Base-by-base conservation (phyloP, 2,113 vertebrate species). In the Tinamus guttatus region DNA sequence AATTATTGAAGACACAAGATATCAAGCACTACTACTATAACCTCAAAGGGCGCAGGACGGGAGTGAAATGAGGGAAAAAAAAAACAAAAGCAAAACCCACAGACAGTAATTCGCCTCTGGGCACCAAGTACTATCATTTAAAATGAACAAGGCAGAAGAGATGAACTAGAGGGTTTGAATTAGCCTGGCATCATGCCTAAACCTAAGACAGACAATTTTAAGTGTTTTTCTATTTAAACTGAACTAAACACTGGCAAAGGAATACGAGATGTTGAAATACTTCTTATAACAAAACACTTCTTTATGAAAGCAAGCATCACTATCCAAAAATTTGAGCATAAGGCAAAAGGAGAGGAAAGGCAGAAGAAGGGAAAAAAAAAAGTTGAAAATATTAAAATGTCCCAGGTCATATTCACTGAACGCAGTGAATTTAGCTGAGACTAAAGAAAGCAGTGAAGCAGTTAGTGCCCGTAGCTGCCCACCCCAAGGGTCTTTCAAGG, bases 11-110 rank as follows among this genome's bases (percentile, higher is more conserved):
- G 43, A 58, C 49, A 89, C 69, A 38, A 63, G 22, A 75, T n/a
- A 11, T 78, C 80, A 85, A 65, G 77, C 36, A 51, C 59, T 88
- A 67, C 30, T 11, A 80, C n/a, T 77, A 47, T 82, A 87, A 79
- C 41, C 81, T 81, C 36, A 56, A 70, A 85, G 54, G 25, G 38
- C 7, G 14, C 52, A 21, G 52, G 4, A 22, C 22, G 49, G 49
- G 49, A 49, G 21, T 10, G 9, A 2, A 5, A 22, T 28, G 6
- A 34, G 59, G n/a, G 87, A 85, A 38, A 90, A 54, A 51, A 52
- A 51, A 24, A 52, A 47, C 21, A 49, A 49, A 49, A 49, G 49
- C 49, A 49, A 49, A 49, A 22, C 49, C 49, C 49, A 41, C 6
- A 87, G 13, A 36, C 7, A 81, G 15, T n/a, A 63, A 60, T 68